Percentiles rank a stretch among this genome's conserved stretches.
phyloP scores from a whole-genome alignment of 2,113 vertebrate species.

The Lepus americanus region DNA sequence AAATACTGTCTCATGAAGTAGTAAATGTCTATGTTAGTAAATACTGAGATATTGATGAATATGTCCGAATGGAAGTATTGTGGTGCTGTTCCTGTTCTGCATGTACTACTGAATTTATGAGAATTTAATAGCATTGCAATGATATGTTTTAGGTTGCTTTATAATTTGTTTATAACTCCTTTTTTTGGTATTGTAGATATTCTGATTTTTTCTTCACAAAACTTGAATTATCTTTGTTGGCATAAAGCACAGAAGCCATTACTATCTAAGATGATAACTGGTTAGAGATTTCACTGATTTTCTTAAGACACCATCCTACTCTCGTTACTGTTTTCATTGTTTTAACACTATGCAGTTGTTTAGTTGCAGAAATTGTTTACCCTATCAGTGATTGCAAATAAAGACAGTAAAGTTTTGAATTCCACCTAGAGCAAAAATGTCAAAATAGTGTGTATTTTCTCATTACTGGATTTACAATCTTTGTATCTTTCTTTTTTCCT shows the following conservation, averaged over 20 bases:
- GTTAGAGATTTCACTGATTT: slow-evolving; percentile 81
- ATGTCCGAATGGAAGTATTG: background rate
- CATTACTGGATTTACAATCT: slow-evolving; percentile 84
- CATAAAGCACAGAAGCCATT: background rate
- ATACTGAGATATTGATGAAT: background rate
- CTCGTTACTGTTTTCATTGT: slow-evolving; percentile 61
- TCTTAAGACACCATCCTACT: slow-evolving; percentile 62
- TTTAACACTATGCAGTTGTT: slow-evolving; percentile 64
- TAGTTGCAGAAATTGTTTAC: slow-evolving; percentile 78
- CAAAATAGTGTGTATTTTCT: slow-evolving; percentile 76
- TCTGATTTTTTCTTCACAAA: slow-evolving; percentile 36
- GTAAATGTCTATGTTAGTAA: background rate
- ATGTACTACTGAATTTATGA: background rate
- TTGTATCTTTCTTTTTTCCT: slow-evolving; percentile 76
- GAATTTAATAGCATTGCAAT: background rate
- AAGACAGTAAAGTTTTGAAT: slow-evolving; percentile 70
- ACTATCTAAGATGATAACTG: slow-evolving; percentile 63
- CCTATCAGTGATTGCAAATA: slow-evolving; percentile 72
- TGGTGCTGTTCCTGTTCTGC: background rate
- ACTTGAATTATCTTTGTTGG: slow-evolving; percentile 21
- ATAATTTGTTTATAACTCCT: background rate
- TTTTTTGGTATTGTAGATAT: background rate
- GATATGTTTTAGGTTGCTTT: background rate
- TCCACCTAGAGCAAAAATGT: slow-evolving; percentile 75
- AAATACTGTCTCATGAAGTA: background rate